Percentiles rank a stretch among this genome's conserved stretches.
phyloP scores from a whole-genome alignment of 2,113 vertebrate genomes.

The Pygoscelis adeliae region DNA sequence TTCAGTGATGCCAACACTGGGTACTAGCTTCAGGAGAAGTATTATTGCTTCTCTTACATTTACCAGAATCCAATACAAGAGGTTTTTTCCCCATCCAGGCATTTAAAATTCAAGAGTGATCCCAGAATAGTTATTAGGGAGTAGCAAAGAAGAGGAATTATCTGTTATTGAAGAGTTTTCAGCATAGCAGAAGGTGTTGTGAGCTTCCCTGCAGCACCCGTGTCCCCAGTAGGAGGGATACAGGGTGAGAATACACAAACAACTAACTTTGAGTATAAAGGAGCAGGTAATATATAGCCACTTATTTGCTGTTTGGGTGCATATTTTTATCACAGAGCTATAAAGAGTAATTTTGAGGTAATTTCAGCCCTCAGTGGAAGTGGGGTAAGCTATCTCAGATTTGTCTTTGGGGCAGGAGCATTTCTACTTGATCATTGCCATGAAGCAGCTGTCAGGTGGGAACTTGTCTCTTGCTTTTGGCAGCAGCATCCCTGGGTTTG shows the following conservation, averaged over 20 bases:
- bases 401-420: not conserved
- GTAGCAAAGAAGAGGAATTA: not conserved
- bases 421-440: not conserved
- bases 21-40: not conserved
- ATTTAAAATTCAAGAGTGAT: not conserved
- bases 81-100: not conserved
- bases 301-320: not conserved
- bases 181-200: not conserved
- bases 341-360: not conserved
- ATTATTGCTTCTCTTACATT: not conserved
- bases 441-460: not conserved
- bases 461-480: not conserved
- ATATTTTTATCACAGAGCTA: not conserved
- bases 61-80: not conserved
- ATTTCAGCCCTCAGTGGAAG: not conserved
- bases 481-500: not conserved
- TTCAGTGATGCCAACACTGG: not conserved
- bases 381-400: not conserved
- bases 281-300: not conserved
- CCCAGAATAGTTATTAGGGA: not conserved
- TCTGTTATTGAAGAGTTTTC: not conserved
- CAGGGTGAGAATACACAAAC: not conserved
- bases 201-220: not conserved
- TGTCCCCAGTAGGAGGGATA: not conserved
- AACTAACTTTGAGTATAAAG: not conserved